A percentile compares a stretch with the other conserved stretches of the same genome.
Conservation (phyloP, 1,140 invertebrate genomes). For the Tetramorium alpestre region DNA sequence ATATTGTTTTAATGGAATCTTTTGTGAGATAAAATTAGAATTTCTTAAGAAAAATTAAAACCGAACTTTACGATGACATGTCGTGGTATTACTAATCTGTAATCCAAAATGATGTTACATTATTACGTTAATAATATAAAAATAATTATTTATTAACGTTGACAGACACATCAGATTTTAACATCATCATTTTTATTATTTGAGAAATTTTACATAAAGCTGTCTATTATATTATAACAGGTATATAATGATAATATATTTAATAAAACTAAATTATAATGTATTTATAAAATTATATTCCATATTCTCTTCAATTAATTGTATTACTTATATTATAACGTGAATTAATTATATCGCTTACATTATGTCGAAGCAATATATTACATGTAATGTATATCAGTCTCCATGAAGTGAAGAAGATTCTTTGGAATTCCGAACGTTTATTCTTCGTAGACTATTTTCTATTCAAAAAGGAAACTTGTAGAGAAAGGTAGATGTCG, state of each 20-base stretch:
- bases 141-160: not conserved
- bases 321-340: not conserved
- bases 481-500: not conserved
- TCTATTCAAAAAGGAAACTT: constrained; percentile 20
- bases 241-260: not conserved
- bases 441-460: not conserved
- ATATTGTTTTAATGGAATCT: not conserved
- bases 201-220: not conserved
- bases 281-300: not conserved
- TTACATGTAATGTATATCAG: not conserved
- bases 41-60: not conserved
- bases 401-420: not conserved
- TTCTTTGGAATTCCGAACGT: not conserved
- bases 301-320: not conserved
- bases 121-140: not conserved
- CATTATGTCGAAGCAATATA: not conserved
- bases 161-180: not conserved
- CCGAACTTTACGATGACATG: not conserved
- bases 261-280: not conserved
- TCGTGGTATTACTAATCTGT: not conserved
- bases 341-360: not conserved
- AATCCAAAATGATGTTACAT: not conserved
- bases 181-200: not conserved
- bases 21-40: not conserved
- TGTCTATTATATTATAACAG: not conserved